A percentile compares a stretch with the other conserved stretches of the same genome.
phyloP scores from a whole-genome alignment of 1,140 invertebrate genomes.

The Nebria ingens region DNA sequence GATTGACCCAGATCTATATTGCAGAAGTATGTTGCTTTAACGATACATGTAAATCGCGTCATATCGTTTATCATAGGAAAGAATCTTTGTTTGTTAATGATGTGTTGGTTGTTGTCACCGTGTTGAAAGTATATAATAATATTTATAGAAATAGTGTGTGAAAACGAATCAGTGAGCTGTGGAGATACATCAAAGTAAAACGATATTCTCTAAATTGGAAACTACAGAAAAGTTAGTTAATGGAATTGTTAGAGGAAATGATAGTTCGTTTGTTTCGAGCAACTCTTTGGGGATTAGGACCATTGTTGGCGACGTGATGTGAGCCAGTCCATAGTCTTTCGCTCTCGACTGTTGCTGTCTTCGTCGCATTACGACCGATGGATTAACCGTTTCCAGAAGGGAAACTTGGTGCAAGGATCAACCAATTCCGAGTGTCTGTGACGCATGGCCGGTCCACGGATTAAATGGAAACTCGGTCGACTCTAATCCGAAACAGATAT shows the following conservation, averaged over 20 bases:
- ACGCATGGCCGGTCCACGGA: background rate
- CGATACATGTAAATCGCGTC: too few species aligned
- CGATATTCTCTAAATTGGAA: slow-evolving; percentile 2
- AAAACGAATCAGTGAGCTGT: too few species aligned
- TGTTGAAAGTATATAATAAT: too few species aligned
- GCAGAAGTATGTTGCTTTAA: too few species aligned
- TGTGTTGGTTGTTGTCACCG: too few species aligned
- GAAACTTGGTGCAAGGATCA: slow-evolving; percentile 6
- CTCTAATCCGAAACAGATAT: slow-evolving; percentile 5
- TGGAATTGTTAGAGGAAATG: slow-evolving; percentile 6
- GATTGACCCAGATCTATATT: too few species aligned
- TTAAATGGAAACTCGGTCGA: slow-evolving; percentile 2
- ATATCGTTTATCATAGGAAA: too few species aligned
- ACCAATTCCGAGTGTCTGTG: background rate
- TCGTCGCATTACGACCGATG: background rate
- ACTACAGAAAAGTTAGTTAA: slow-evolving; percentile 5
- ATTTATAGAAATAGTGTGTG: too few species aligned
- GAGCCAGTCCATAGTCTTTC: background rate
- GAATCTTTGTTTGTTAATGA: too few species aligned
- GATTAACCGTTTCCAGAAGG: slow-evolving; percentile 8
- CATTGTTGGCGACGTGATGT: slow-evolving; percentile 8
- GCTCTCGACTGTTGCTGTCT: background rate
- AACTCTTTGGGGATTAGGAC: slow-evolving; percentile 6
- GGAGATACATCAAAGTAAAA: slow-evolving; percentile 6
- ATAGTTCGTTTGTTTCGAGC: slow-evolving; percentile 6